Percentiles rank a stretch among this genome's conserved stretches.
Conservation (phyloP, 1,140 invertebrate species). For the Pseudomyrmex concolor region DNA sequence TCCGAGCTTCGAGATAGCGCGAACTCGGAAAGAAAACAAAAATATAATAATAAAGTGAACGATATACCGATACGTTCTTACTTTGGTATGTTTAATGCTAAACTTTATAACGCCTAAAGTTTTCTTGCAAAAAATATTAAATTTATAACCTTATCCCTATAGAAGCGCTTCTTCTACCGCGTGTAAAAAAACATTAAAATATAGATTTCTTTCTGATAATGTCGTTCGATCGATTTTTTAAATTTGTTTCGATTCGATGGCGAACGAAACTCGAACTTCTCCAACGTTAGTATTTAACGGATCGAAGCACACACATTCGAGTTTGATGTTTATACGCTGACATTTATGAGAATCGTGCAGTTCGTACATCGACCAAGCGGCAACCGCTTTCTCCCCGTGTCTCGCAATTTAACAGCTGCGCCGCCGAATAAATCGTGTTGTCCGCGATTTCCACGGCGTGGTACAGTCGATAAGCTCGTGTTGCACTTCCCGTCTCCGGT, state of each 20-base stretch:
- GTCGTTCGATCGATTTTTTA: too few species aligned
- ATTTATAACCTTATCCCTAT: not conserved
- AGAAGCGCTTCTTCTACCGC: too few species aligned
- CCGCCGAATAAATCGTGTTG: constrained; percentile 41
- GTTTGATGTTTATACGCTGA: constrained; percentile 30
- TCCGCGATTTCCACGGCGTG: constrained; percentile 25
- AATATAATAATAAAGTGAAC: not conserved
- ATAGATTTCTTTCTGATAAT: too few species aligned
- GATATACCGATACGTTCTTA: not conserved
- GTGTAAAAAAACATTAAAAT: too few species aligned
- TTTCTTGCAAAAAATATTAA: not conserved
- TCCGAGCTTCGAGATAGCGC: constrained; percentile 4
- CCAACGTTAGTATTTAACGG: not conserved
- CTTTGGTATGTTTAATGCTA: too few species aligned
- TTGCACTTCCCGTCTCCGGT: not conserved
- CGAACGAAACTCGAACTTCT: not conserved
- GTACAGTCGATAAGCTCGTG: constrained; percentile 27
- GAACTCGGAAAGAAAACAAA: not conserved
- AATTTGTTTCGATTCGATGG: too few species aligned
- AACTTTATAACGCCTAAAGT: not conserved
- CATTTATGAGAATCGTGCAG: constrained; percentile 49
- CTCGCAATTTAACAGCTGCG: constrained; percentile 34
- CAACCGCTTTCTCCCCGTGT: constrained; percentile 15
- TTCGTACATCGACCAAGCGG: constrained; percentile 10
- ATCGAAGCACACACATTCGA: not conserved